Evolutionary conservation across 2,797 vertebrate genomes (phyloP).

Genomic region (Neopelma chrysocephalum): DNA sequence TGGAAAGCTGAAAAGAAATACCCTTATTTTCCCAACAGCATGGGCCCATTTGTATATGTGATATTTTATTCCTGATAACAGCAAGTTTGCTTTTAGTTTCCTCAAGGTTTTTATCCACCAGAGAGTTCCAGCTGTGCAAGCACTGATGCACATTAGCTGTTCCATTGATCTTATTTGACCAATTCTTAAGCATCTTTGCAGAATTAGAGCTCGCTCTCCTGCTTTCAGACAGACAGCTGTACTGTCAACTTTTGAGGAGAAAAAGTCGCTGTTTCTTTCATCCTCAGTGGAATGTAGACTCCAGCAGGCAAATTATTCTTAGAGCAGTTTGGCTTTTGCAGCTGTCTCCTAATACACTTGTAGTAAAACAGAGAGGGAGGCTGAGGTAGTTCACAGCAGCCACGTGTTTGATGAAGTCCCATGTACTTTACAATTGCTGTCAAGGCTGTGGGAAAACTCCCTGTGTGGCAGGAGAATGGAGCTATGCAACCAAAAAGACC

Average conservation of each 20-base stretch:
- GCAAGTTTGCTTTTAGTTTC: neutral
- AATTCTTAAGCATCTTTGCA: neutral
- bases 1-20: neutral
- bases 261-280: neutral
- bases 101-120: neutral
- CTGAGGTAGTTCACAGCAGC: neutral
- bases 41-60: neutral
- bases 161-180: neutral
- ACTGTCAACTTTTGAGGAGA: neutral
- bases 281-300: neutral
- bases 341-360: neutral
- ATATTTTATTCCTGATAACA: neutral
- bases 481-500: neutral
- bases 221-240: neutral
- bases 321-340: neutral
- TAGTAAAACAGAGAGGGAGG: neutral
- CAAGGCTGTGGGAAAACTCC: slow-evolving; percentile 38
- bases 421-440: neutral
- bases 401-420: neutral
- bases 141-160: neutral
- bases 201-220: neutral
- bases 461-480: neutral
- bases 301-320: neutral
- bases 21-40: neutral
- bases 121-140: neutral